Evolutionary conservation across 2,888 invertebrate species (phyloP).

Genomic region (Drosophila mimica): DNA sequence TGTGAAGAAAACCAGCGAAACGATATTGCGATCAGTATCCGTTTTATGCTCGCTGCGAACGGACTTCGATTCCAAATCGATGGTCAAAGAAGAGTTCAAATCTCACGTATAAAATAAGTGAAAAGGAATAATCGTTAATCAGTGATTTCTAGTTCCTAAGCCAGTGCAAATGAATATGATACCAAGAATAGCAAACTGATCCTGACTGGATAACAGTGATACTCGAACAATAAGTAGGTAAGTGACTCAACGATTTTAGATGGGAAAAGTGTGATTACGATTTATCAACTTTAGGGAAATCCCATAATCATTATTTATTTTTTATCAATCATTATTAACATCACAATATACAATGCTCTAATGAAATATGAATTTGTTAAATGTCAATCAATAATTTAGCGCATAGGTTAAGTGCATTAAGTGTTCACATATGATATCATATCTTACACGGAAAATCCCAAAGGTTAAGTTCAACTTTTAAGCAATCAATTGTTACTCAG

Average conservation of each 20-base stretch:
- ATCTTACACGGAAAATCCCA: constrained; percentile 1
- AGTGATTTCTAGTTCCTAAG: constrained; percentile 26
- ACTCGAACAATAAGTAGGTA: constrained; percentile 15
- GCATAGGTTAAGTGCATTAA: background rate
- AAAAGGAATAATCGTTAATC: background rate
- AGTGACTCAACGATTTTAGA: background rate
- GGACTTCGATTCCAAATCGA: constrained; percentile 26
- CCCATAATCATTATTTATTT: background rate
- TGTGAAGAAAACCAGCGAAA: constrained; percentile 66
- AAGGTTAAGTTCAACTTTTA: background rate
- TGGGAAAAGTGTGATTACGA: background rate
- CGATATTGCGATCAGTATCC: constrained; percentile 66
- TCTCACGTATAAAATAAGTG: background rate
- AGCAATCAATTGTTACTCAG: background rate
- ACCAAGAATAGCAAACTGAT: constrained; percentile 58
- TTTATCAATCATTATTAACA: background rate
- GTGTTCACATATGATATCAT: background rate
- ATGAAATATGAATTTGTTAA: background rate
- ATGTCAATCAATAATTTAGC: background rate
- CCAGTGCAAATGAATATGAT: constrained; percentile 52
- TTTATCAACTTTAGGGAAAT: background rate
- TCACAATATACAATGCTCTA: background rate
- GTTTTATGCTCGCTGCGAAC: constrained; percentile 66
- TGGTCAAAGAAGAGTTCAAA: constrained; percentile 6
- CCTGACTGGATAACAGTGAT: constrained; percentile 59